Evolutionary conservation across 2,797 vertebrate genomes (phyloP), one percentile per base, ranked within the genome.

Genomic region (Rhadinocentrus ornatus): DNA sequence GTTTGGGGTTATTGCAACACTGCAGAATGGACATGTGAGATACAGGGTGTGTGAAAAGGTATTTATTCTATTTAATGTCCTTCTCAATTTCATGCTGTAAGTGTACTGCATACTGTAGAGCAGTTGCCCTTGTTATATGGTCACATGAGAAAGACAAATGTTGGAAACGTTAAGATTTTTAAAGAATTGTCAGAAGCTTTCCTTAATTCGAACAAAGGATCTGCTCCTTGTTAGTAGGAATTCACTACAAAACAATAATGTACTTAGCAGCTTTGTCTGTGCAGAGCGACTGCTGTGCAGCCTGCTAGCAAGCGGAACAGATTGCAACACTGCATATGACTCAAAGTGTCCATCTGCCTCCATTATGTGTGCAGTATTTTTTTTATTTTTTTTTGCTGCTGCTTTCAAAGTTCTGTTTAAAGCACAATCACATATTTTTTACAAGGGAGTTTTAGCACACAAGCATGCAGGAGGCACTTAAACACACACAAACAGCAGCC

Each of bases 321-420:
- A 87, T 89, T 92, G 92, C 83, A 78, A 57, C 66, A 83, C 77
- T 85, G 80, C 82, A 86, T 78, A 86, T 83, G 79, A 87, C 85
- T 91, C 88, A 85, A 91, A 91, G 87, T 87, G 79, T 83, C 93
- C 92, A 91, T 93, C 92, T 93, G 90, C 84, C 82, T 86, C 77
- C 74, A 77, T 84, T 87, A 86, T 84, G 80, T 78, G 77, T 75
- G 63, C 73, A 56, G 35, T 64, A 66, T 63, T 48, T 73, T 34
- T 55, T 52, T 65, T 34, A n/a, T 26, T 1, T 13, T 66, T 63
- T 83, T 78, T 82, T 76, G 77, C n/a, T n/a, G 77, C 80, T 88
- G 77, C 56, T 84, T 88, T 87, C 63, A 78, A 81, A 72, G 63
- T 84, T 76, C 69, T 82, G 44, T 58, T 72, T 77, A 63, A 85